A percentile compares a stretch with the other conserved stretches of the same genome.
These are phyloP conservation scores for Megalops cyprinoides DNA, from an alignment of 2,797 vertebrate genomes.

Conservation along the genomic window DNA sequence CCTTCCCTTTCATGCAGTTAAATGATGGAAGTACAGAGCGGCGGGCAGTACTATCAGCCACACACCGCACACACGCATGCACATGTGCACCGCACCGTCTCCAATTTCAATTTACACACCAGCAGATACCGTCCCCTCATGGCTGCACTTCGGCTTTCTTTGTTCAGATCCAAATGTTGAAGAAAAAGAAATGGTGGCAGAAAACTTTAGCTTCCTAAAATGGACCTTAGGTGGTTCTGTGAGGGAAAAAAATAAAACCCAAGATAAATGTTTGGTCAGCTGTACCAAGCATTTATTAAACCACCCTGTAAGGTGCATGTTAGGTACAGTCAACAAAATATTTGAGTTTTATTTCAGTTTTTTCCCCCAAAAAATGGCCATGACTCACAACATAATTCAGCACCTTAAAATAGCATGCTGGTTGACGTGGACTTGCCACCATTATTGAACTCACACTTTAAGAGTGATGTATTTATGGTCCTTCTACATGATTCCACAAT, in stretches of 20 bases:
- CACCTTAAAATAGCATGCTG: not conserved
- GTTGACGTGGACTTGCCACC: not conserved
- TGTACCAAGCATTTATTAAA: no score
- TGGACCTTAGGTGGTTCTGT: no score
- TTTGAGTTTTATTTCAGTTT: no score
- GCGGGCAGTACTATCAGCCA: slow-evolving; percentile 76
- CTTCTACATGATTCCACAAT: not conserved
- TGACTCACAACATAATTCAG: no score
- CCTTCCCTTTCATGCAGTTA: slow-evolving; percentile 80
- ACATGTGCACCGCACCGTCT: slow-evolving; percentile 58
- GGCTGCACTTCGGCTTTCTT: slow-evolving; percentile 67
- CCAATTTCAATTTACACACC: slow-evolving; percentile 75
- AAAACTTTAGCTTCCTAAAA: no score
- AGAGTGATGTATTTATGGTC: not conserved
- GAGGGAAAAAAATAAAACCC: no score
- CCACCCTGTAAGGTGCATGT: no score
- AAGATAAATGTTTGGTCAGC: no score
- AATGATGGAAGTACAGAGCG: slow-evolving; percentile 75
- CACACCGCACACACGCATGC: slow-evolving; percentile 66
- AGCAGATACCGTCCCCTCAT: slow-evolving; percentile 71
- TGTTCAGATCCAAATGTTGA: not conserved
- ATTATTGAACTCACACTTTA: not conserved
- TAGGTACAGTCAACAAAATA: no score
- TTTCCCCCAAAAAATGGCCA: no score
- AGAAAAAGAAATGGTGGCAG: not conserved